phyloP scores from a whole-genome alignment of 2,113 vertebrate genomes.

The Junco hyemalis region DNA sequence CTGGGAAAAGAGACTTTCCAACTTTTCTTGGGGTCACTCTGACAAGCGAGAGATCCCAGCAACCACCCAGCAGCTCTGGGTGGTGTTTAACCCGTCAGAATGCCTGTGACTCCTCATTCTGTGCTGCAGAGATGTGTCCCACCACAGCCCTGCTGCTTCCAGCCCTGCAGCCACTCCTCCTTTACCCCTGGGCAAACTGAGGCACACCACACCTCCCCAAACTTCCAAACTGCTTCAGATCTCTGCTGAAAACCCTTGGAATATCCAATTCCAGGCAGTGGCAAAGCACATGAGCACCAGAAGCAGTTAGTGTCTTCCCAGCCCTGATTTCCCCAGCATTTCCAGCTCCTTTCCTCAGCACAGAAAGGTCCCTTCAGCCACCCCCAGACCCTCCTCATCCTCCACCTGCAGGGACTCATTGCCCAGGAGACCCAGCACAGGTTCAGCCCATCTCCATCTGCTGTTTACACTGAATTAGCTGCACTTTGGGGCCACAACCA shows the following conservation, averaged over 20 bases:
- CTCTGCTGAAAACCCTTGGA: background rate
- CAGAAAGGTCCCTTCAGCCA: background rate
- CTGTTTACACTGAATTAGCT: background rate
- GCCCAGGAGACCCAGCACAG: background rate
- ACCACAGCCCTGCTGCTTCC: background rate
- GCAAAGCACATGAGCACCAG: background rate
- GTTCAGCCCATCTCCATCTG: background rate
- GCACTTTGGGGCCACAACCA: background rate
- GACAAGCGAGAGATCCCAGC: no score
- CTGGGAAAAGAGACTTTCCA: no score
- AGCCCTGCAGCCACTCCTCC: background rate
- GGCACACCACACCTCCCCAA: background rate
- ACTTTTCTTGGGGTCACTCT: no score
- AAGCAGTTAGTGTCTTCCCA: background rate
- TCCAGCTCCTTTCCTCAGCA: background rate
- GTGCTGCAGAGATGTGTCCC: background rate
- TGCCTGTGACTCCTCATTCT: accelerated
- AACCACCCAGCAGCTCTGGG: background rate
- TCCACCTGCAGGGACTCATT: background rate
- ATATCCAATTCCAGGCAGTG: accelerated
- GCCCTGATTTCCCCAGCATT: background rate
- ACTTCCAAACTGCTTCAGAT: background rate
- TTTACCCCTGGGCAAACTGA: background rate
- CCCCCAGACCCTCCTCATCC: background rate
- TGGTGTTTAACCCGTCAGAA: background rate